These are phyloP conservation scores for Atta colombica DNA, from an alignment of 1,140 invertebrate genomes.

Conservation along the genomic window DNA sequence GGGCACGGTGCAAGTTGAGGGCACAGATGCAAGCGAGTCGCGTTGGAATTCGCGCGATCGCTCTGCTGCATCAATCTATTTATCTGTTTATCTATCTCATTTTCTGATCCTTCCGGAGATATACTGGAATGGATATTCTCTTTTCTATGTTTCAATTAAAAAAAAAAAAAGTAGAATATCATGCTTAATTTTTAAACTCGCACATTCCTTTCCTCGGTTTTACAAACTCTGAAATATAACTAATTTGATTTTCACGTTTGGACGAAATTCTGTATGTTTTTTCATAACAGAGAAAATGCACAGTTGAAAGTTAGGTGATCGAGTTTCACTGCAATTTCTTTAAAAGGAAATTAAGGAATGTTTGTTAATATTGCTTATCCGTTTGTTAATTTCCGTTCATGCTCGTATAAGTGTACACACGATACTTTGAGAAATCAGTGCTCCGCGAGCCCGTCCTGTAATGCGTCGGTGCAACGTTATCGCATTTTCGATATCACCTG, in stretches of 20 bases:
- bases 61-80: neutral
- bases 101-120: neutral
- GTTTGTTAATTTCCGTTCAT: neutral
- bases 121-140: neutral
- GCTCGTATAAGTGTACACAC: constrained; percentile 30
- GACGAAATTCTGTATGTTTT: neutral
- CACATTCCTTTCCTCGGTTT: neutral
- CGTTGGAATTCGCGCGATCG: constrained; percentile 72
- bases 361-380: neutral
- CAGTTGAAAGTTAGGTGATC: neutral
- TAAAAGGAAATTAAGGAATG: neutral
- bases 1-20: constrained; percentile 23
- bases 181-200: neutral
- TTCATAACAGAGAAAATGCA: neutral
- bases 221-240: neutral
- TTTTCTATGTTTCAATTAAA: neutral
- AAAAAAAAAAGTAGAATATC: neutral
- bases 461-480: constrained; percentile 55
- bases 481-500: constrained; percentile 65
- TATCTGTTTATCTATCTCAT: neutral
- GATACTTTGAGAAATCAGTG: constrained; percentile 63
- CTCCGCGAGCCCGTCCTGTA: constrained; percentile 20
- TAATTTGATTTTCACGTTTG: neutral
- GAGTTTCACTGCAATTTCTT: neutral
- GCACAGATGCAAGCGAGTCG: constrained; percentile 56